Conservation (phyloP, 1,140 invertebrate species). For the Brachionus paranguensis region DNA sequence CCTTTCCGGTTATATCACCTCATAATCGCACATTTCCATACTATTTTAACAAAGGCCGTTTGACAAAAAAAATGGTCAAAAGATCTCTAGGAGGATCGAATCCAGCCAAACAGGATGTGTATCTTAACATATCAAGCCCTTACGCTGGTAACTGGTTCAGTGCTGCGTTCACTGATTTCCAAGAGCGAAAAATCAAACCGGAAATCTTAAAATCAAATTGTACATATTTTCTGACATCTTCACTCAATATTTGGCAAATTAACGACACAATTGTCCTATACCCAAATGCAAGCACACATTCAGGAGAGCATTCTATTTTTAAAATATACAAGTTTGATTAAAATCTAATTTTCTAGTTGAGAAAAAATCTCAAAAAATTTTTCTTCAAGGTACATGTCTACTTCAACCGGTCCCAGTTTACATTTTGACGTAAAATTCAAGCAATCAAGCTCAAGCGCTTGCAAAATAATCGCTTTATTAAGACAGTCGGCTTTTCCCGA, state of each 20-base stretch:
- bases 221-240: slow-evolving; percentile 17
- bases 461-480: background rate
- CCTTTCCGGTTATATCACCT: slow-evolving; percentile 25
- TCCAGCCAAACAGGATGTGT: background rate
- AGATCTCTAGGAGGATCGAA: background rate
- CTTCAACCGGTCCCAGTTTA: background rate
- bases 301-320: background rate
- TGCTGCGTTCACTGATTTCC: slow-evolving; percentile 9
- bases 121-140: slow-evolving; percentile 13
- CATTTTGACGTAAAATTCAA: slow-evolving; percentile 6
- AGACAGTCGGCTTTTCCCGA: slow-evolving; percentile 37
- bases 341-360: background rate
- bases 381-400: slow-evolving; percentile 14
- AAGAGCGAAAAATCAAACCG: slow-evolving; percentile 22
- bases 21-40: slow-evolving; percentile 32
- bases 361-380: background rate
- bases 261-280: slow-evolving; percentile 25
- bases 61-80: slow-evolving; percentile 24
- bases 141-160: slow-evolving; percentile 20
- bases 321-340: slow-evolving; percentile 20
- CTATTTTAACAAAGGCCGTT: slow-evolving; percentile 1
- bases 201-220: slow-evolving; percentile 35
- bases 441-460: slow-evolving; percentile 3
- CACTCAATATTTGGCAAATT: slow-evolving; percentile 28
- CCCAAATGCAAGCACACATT: background rate